phyloP scores from a whole-genome alignment of 2,888 invertebrate species.

The Icerya purchasi region DNA sequence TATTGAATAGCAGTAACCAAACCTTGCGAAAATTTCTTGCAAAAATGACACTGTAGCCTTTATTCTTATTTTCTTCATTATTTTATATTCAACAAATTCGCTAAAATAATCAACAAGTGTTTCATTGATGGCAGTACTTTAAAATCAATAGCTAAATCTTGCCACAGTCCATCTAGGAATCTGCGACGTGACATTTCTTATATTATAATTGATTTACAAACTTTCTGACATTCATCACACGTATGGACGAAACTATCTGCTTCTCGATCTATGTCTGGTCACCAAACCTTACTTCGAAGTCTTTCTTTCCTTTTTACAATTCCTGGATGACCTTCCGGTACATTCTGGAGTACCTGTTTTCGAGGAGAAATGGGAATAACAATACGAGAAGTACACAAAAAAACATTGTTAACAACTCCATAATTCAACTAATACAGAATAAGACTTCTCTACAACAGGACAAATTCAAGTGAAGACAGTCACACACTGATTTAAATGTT shows the following conservation, averaged over 20 bases:
- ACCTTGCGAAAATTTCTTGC: neutral
- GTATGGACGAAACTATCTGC: neutral
- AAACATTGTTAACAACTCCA: neutral
- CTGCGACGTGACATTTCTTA: neutral
- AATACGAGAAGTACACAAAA: neutral
- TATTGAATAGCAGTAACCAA: neutral
- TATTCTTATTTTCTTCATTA: too few relatives aligned
- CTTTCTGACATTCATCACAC: conserved; percentile 9
- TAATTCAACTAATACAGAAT: neutral
- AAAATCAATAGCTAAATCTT: too few relatives aligned
- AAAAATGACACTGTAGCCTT: neutral
- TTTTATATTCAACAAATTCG: neutral
- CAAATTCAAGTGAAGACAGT: neutral
- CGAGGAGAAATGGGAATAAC: neutral
- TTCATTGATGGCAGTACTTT: too few relatives aligned
- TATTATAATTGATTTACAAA: neutral
- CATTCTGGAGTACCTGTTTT: conserved; percentile 3
- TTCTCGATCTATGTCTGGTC: conserved; percentile 10
- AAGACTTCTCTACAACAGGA: neutral
- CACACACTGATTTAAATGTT: neutral
- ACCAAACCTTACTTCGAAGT: conserved; percentile 10
- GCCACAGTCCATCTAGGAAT: conserved; percentile 6
- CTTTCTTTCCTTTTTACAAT: conserved; percentile 8
- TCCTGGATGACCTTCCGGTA: conserved; percentile 12
- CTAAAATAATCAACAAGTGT: conserved; percentile 5